A percentile compares a stretch with the other conserved stretches of the same genome.
Conservation (phyloP, 37 sponge, comb jelly and placozoan species). For the Lycopodina hypogea region DNA sequence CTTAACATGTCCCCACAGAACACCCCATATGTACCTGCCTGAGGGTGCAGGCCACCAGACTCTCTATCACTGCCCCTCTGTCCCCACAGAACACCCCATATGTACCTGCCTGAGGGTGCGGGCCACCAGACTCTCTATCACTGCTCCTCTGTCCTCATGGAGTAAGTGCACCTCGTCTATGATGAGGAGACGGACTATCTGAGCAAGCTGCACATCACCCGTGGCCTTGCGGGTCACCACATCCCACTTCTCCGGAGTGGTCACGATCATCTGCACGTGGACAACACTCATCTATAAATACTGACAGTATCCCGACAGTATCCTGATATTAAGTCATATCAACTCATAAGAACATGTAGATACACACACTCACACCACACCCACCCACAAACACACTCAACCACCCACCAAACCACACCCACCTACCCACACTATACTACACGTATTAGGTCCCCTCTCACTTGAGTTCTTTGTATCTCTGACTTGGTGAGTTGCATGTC, state of each 20-base stretch:
- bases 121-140: conserved; percentile 96
- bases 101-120: conserved; percentile 91
- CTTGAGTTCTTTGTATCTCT: conserved; percentile 92
- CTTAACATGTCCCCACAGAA: too few species aligned
- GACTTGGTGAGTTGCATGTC: conserved; percentile 97
- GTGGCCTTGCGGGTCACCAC: conserved; percentile 97
- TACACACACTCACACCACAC: not conserved
- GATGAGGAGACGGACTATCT: conserved; percentile 90
- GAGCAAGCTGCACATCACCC: conserved; percentile 89
- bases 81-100: not conserved
- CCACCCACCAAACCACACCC: too few species aligned
- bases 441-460: too few species aligned
- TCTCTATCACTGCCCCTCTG: too few species aligned
- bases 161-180: conserved; percentile 97
- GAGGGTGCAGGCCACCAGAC: conserved; percentile 91
- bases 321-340: not conserved
- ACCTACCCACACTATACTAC: too few species aligned
- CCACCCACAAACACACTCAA: too few species aligned
- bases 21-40: conserved; percentile 62
- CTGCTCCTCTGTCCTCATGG: conserved; percentile 97
- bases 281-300: not conserved
- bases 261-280: conserved; percentile 89
- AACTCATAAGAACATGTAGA: not conserved
- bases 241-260: conserved; percentile 99
- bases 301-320: not conserved